These are phyloP conservation scores for Chiridota heheva DNA, from an alignment of 35 echinoderm and acorn worm species.

Conservation along the genomic window DNA sequence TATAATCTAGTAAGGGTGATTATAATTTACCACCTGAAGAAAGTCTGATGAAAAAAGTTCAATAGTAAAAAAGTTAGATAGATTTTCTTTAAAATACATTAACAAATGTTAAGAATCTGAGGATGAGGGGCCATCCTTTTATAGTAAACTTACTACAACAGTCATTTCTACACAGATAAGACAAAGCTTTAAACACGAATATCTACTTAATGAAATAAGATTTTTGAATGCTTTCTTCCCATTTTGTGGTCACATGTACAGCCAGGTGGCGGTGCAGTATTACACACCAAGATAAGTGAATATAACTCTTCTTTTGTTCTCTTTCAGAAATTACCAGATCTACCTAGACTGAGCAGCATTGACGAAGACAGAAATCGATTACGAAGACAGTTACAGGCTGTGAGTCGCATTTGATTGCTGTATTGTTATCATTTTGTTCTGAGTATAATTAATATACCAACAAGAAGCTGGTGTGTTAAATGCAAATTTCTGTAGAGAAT, in stretches of 20 bases:
- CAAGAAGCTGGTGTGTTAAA: neutral
- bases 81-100: too few species aligned
- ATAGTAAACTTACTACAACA: too few species aligned
- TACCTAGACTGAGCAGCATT: conserved; percentile 25
- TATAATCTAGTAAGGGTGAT: too few species aligned
- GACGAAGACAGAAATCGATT: conserved; percentile 71
- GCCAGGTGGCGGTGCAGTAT: neutral
- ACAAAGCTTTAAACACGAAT: too few species aligned
- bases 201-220: too few species aligned
- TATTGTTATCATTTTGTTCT: neutral
- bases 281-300: neutral
- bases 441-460: neutral
- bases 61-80: too few species aligned
- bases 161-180: too few species aligned
- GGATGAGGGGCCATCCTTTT: too few species aligned
- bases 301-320: neutral
- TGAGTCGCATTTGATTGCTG: conserved; percentile 17
- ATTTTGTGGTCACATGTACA: neutral
- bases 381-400: conserved; percentile 75
- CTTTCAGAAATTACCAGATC: conserved; percentile 54
- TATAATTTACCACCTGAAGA: too few species aligned
- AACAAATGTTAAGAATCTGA: too few species aligned
- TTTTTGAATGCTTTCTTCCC: neutral
- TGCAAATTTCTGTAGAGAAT: neutral
- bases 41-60: too few species aligned